Percentiles rank a stretch among this genome's conserved stretches.
phyloP scores from a whole-genome alignment of 92 coral and sea anemone genomes.

The Epizoanthus ramosus region DNA sequence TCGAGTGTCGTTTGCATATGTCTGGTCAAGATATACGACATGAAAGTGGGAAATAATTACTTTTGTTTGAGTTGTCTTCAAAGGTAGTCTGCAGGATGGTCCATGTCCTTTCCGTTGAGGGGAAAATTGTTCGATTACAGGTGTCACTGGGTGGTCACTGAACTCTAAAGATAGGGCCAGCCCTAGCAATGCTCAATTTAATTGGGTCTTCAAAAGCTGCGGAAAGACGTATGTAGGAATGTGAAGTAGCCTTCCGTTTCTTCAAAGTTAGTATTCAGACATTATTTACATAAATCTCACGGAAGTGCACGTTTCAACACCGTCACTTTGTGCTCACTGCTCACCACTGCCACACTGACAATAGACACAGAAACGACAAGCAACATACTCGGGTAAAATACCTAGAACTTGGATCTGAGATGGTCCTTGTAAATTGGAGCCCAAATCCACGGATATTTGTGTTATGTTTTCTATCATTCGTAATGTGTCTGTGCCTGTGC shows the following conservation, averaged over 20 bases:
- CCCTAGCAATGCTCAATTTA: too few relatives aligned
- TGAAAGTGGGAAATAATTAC: neutral
- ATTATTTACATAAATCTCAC: neutral
- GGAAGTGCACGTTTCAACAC: neutral
- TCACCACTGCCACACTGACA: neutral
- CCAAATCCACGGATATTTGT: neutral
- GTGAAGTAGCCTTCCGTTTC: too few relatives aligned
- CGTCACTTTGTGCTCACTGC: neutral
- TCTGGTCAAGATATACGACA: neutral
- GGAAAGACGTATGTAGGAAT: neutral
- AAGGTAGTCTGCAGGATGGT: neutral
- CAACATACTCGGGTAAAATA: neutral
- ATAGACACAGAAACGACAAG: neutral
- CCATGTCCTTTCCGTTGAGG: too few relatives aligned
- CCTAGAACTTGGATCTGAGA: neutral
- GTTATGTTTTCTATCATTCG: neutral
- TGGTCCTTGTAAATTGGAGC: neutral
- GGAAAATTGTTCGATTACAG: too few relatives aligned
- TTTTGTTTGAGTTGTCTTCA: neutral
- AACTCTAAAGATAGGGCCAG: too few relatives aligned
- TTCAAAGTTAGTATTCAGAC: neutral
- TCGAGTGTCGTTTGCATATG: neutral
- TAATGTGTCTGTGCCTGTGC: constrained; percentile 1
- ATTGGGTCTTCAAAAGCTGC: too few relatives aligned
- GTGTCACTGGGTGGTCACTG: too few relatives aligned